These are phyloP conservation scores for Girardinichthys multiradiatus DNA, from an alignment of 2,113 vertebrate species.

Conservation along the genomic window DNA sequence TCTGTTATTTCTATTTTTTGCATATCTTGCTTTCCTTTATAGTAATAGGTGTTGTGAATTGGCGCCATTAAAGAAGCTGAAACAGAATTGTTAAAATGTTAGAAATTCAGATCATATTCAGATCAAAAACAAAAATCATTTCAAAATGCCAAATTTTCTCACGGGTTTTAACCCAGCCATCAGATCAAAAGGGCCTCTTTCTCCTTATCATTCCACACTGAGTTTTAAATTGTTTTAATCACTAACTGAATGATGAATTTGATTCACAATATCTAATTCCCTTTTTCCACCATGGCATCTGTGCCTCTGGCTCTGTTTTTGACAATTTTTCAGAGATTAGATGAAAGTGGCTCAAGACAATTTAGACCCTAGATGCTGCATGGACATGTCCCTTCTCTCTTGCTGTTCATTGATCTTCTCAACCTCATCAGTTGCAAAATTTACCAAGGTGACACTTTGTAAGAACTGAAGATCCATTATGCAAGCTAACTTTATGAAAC, in stretches of 20 bases:
- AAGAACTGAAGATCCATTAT: background rate
- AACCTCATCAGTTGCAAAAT: background rate
- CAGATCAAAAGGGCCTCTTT: too few species aligned
- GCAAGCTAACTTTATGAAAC: conserved; percentile 11
- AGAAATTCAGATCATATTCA: too few species aligned
- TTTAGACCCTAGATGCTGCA: background rate
- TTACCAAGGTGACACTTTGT: conserved; percentile 43
- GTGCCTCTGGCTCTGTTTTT: background rate
- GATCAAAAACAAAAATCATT: too few species aligned
- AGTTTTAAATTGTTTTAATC: too few species aligned
- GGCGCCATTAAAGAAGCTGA: too few species aligned
- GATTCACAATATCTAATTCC: background rate
- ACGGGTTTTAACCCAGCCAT: too few species aligned
- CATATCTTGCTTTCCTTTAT: too few species aligned
- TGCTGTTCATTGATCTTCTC: background rate
- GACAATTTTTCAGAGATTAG: background rate
- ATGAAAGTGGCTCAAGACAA: background rate
- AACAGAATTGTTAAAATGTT: too few species aligned
- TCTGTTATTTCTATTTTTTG: too few species aligned
- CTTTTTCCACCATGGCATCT: background rate
- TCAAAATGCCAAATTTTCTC: too few species aligned
- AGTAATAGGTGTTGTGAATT: too few species aligned
- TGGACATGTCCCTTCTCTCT: background rate
- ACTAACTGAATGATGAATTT: background rate
- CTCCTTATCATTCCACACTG: too few species aligned